Base-by-base conservation (phyloP, 37 sponge, comb jelly and placozoan genomes). In the Diacarnus erythraeanus region DNA sequence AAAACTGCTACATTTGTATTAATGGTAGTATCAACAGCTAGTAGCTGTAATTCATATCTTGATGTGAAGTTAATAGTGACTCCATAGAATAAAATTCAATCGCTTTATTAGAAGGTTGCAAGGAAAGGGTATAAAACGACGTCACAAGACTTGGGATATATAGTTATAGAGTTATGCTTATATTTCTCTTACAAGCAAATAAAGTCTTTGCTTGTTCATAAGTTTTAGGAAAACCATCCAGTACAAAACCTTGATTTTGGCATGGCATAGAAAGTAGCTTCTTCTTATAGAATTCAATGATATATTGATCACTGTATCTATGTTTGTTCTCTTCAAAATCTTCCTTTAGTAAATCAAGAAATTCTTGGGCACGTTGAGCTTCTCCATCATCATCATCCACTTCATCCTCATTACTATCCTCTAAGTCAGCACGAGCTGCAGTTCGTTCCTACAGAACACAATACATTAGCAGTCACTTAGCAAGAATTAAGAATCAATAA, bases 181-280 rank as follows among this genome's bases (percentile, higher is more conserved):
- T n/a, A n/a, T n/a, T n/a, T n/a, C n/a, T n/a, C 92, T 70, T 83
- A 88, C 86, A 74, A 42, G 77, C 89, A 75, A 93, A 97, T 36
- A 97, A 74, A 27, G 81, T 80, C 59, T 88, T 90, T 36, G 97
- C 97, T 59, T 93, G 92, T 59, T 88, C 89, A 54, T 88, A 90
- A 3, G 94, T 93, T 75, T 97, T 97, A n/a, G 94, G 94, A 69
- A 83, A 97, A 25, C 97, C 97, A 74, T 97, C 97, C 71, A 97
- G 73, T 22, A 97, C 70, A 54, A 90, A 97, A 0, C 97, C 97
- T 87, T 97, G 97, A 71, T 97, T 97, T 72, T 93, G 94, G 68
- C 97, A 97, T 3, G 97, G 97, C 92, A 91, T 93, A 12, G 97
- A 97, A 22, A 56, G 69, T 0, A 97, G 76, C 57, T 85, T 97